Conservation (phyloP, 2,113 vertebrate genomes). For the Zootoca vivipara region DNA sequence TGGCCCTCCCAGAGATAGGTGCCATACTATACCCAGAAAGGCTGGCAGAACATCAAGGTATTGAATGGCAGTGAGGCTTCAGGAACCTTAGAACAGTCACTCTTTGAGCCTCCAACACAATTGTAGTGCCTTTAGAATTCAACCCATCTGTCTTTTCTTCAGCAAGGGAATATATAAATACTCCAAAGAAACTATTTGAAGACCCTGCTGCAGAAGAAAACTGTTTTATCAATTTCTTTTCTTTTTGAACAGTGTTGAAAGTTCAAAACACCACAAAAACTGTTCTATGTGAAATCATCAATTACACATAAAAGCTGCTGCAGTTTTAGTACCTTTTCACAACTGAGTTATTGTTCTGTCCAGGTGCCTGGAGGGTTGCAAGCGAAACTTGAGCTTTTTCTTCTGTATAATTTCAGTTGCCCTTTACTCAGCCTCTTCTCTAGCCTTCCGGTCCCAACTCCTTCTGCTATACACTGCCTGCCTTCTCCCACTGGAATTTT, state of each 20-base stretch:
- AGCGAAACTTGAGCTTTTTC: not conserved
- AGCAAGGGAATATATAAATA: not conserved
- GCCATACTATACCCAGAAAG: not conserved
- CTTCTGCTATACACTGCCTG: not conserved
- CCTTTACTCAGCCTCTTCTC: not conserved
- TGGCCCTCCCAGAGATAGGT: not conserved
- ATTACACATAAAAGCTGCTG: rapidly evolving
- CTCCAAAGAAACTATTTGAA: conserved; percentile 8
- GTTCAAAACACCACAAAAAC: conserved; percentile 23
- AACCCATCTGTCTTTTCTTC: not conserved
- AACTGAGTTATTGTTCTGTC: conserved; percentile 29
- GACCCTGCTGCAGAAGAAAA: conserved; percentile 11
- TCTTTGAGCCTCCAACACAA: not conserved
- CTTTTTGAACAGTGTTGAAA: conserved; percentile 20
- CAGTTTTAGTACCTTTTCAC: conserved; percentile 29
- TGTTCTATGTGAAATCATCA: conserved; percentile 6
- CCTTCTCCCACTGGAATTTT: not conserved
- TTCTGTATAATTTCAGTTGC: not conserved
- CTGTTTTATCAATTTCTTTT: not conserved
- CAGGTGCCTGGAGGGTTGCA: too few relatives aligned
- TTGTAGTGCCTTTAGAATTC: conserved; percentile 11
- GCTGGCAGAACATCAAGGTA: not conserved
- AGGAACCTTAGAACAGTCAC: not conserved
- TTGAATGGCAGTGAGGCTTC: not conserved
- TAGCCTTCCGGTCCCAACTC: not conserved